Conservation (phyloP, 2,113 vertebrate genomes). For the Saccopteryx leptura region DNA sequence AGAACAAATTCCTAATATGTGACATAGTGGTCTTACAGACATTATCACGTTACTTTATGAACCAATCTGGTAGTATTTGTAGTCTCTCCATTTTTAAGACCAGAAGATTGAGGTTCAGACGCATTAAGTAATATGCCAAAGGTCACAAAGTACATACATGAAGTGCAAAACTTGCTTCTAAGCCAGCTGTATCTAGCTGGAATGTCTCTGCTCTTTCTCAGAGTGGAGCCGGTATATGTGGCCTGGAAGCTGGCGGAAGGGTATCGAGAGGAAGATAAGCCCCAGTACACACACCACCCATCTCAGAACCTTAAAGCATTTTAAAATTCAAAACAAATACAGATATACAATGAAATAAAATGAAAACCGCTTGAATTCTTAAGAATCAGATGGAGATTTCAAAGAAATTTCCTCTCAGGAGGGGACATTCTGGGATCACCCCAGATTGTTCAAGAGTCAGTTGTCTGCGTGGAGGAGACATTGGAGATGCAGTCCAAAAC, state of each 20-base stretch:
- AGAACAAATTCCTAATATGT: not conserved
- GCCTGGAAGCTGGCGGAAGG: not conserved
- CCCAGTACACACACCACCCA: not conserved
- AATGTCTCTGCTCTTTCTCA: not conserved
- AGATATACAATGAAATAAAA: not conserved
- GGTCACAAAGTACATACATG: not conserved
- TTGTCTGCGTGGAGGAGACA: not conserved
- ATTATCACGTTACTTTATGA: not conserved
- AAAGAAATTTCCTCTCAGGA: not conserved
- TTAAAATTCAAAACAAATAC: constrained; percentile 10
- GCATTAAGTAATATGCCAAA: not conserved
- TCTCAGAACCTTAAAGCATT: not conserved
- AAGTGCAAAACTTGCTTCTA: not conserved
- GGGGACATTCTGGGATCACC: not conserved
- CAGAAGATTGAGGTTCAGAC: constrained; percentile 20
- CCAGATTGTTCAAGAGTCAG: not conserved
- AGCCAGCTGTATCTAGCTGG: not conserved
- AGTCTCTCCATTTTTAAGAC: constrained; percentile 46
- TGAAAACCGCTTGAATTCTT: not conserved
- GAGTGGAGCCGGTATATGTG: not conserved
- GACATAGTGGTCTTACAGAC: not conserved
- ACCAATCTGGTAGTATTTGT: not conserved
- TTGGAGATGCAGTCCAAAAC: not conserved
- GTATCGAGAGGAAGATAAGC: not conserved
- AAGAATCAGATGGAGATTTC: not conserved